phyloP scores from a whole-genome alignment of 2,888 invertebrate species.

The Cheilosia grossa region DNA sequence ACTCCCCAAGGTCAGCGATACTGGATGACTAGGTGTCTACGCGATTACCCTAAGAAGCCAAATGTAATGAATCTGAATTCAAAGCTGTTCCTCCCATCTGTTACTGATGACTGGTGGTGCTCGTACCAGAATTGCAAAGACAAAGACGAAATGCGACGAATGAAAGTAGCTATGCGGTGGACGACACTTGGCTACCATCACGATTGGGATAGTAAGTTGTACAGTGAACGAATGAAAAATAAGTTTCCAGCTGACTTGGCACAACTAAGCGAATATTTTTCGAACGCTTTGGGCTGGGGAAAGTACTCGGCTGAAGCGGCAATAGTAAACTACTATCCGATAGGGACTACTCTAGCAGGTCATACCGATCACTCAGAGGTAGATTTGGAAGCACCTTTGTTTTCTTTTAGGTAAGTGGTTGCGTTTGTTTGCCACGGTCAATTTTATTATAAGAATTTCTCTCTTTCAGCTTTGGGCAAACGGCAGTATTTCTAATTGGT shows the following conservation, averaged over 20 bases:
- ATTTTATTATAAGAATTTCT: not conserved
- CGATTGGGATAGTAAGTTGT: constrained; percentile 97
- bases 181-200: constrained; percentile 98
- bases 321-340: constrained; percentile 97
- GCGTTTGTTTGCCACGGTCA: not conserved
- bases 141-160: constrained; percentile 76
- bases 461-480: constrained; percentile 94
- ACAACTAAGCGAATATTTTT: constrained; percentile 87
- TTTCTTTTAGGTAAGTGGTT: constrained; percentile 90
- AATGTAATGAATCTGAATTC: constrained; percentile 82
- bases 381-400: constrained; percentile 92
- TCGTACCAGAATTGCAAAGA: constrained; percentile 81
- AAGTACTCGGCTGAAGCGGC: constrained; percentile 94
- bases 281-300: constrained; percentile 85
- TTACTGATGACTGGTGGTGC: constrained; percentile 87
- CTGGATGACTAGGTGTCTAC: constrained; percentile 91
- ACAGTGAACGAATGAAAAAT: constrained; percentile 87
- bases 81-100: constrained; percentile 76
- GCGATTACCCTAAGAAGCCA: constrained; percentile 90
- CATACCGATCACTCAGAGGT: constrained; percentile 98
- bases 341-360: constrained; percentile 95
- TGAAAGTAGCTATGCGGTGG: constrained; percentile 89
- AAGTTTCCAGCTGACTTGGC: constrained; percentile 90
- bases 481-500: constrained; percentile 96
- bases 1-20: constrained; percentile 89